Conservation (phyloP, 92 coral and sea anemone species). For the Epizoanthus scotinus region DNA sequence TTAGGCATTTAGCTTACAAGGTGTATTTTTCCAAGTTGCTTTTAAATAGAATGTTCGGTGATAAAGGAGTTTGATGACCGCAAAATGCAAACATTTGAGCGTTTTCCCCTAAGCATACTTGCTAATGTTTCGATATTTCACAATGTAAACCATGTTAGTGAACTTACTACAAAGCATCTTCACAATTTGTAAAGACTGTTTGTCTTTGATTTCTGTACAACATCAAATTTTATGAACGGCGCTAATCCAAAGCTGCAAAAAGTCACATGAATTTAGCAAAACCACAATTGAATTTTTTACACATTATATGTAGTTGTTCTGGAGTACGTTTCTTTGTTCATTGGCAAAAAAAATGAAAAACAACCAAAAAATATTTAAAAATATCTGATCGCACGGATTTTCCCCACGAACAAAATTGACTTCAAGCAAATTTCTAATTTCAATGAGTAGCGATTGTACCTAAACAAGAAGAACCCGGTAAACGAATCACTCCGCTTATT, state of each 20-base stretch:
- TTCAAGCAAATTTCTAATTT: constrained; percentile 21
- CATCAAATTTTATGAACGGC: background rate
- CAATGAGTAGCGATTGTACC: constrained; percentile 41
- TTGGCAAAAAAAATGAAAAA: too few relatives aligned
- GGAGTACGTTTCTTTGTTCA: too few relatives aligned
- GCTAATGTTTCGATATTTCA: constrained; percentile 19
- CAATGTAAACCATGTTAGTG: constrained; percentile 2
- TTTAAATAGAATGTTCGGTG: constrained; percentile 28
- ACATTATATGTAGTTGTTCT: too few relatives aligned
- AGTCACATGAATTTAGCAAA: background rate
- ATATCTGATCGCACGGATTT: too few relatives aligned
- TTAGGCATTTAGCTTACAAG: constrained; percentile 33
- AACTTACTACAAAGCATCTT: constrained; percentile 4
- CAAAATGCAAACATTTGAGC: constrained; percentile 29
- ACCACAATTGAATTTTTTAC: constrained; percentile 1
- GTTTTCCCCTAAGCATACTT: constrained; percentile 27
- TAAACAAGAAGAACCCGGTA: constrained; percentile 45
- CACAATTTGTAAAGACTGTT: constrained; percentile 1
- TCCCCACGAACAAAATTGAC: background rate
- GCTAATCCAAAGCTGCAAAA: too few relatives aligned
- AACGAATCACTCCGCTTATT: constrained; percentile 39
- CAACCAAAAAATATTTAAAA: too few relatives aligned
- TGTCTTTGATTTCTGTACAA: constrained; percentile 21
- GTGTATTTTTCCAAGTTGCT: constrained; percentile 32
- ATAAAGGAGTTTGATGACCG: constrained; percentile 21